These are phyloP conservation scores for Vollenhovia emeryi DNA, from an alignment of 1,140 invertebrate species.

Conservation along the genomic window DNA sequence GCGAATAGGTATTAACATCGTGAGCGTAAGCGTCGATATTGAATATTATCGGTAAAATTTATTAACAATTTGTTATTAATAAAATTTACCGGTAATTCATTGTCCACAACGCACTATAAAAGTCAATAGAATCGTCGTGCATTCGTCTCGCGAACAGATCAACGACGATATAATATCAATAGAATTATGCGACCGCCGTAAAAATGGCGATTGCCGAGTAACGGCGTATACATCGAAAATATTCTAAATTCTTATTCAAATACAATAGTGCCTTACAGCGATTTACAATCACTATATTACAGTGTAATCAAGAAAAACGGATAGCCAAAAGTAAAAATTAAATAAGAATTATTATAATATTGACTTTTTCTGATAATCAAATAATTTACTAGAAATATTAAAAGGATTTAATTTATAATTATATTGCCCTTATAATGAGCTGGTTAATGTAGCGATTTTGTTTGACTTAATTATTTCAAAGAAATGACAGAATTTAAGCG, in stretches of 20 bases:
- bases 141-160: conserved; percentile 22
- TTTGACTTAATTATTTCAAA: background rate
- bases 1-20: too few species aligned
- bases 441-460: background rate
- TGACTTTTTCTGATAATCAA: background rate
- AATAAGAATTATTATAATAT: background rate
- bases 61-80: background rate
- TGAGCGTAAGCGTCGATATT: background rate
- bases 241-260: conserved; percentile 6
- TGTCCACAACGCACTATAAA: background rate
- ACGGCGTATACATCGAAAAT: conserved; percentile 7
- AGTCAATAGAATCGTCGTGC: background rate
- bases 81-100: conserved; percentile 1
- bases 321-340: background rate
- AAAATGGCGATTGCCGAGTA: background rate
- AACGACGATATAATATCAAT: conserved; percentile 9
- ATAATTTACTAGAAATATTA: background rate
- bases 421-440: background rate
- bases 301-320: background rate
- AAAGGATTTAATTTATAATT: background rate
- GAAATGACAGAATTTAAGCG: background rate
- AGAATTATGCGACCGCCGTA: background rate
- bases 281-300: background rate
- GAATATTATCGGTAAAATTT: background rate
- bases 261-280: conserved; percentile 41